Conservation (phyloP, 2,113 vertebrate species). For the Aspidoscelis tigris region DNA sequence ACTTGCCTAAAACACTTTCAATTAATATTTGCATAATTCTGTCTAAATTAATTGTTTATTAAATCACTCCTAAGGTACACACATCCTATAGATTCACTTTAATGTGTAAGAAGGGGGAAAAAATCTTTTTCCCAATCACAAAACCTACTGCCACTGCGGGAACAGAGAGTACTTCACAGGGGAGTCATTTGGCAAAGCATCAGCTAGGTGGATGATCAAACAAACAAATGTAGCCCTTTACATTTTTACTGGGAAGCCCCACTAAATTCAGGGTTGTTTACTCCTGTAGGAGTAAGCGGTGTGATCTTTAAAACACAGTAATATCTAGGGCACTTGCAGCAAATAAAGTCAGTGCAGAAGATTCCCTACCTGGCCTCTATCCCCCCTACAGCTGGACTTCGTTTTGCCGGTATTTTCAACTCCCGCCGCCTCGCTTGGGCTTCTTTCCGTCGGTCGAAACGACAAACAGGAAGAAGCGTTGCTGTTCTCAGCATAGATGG, state of each 20-base stretch:
- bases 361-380: background rate
- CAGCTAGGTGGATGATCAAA: background rate
- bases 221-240: background rate
- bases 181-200: too few species aligned
- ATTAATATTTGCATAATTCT: background rate
- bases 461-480: constrained; percentile 5
- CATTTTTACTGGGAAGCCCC: background rate
- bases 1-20: background rate
- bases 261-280: background rate
- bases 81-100: background rate
- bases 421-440: background rate
- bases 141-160: background rate
- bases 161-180: background rate
- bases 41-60: background rate
- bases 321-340: too few species aligned
- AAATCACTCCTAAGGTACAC: background rate
- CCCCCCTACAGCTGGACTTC: background rate
- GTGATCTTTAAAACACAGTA: too few species aligned
- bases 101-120: background rate
- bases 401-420: background rate
- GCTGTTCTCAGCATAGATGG: background rate
- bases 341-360: background rate
- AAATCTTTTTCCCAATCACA: background rate
- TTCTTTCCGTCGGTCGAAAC: background rate
- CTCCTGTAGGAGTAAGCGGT: background rate